Base-by-base conservation (phyloP, 2,888 invertebrate genomes). In the Schizaphis graminum region DNA sequence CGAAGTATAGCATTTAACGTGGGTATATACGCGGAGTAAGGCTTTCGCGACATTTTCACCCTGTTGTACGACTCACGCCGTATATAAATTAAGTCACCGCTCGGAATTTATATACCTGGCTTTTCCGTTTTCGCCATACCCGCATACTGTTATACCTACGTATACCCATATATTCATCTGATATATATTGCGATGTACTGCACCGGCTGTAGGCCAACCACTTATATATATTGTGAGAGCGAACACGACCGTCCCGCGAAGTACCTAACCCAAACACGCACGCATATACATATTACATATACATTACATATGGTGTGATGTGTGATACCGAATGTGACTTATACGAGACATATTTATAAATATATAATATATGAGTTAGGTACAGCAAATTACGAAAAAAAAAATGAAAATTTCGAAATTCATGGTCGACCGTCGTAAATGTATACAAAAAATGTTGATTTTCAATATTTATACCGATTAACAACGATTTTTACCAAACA, bases 21-120 rank as follows among this genome's bases (percentile, higher is more conserved):
- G 77, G 77, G 77, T 77, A 77, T 8, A 28, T 8, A 28, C 28
- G 21, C 35, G 53, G 35, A 26, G 77, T 91, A 56, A 61, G 61
- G 61, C 35, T 49, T 5, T 28, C 61, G 92, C 87, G 92, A 92
- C 92, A 87, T 92, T 67, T 92, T 87, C 92, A 44, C 92, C 92
- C 88, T 77, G 89, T 77, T 1, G 26, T n/a, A 56, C 91, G 91
- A 77, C 77, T 77, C 35, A 35, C 77, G 3, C 35, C 77, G 77
- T 77, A 35, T 44, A 89, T 92, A 93, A 93, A 93, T 93, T 93
- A 93, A 93, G 92, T 93, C 88, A 7, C 92, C 88, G 88, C 67
- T 10, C 92, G 77, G 61, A 89, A 93, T 93, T 93, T 93, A 93
- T 77, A 77, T 77, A 77, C 77, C 92, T 24, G 92, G 88, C 92